Evolutionary conservation across 2,888 invertebrate species (phyloP).

Genomic region (Zaprionus obscuricornis): DNA sequence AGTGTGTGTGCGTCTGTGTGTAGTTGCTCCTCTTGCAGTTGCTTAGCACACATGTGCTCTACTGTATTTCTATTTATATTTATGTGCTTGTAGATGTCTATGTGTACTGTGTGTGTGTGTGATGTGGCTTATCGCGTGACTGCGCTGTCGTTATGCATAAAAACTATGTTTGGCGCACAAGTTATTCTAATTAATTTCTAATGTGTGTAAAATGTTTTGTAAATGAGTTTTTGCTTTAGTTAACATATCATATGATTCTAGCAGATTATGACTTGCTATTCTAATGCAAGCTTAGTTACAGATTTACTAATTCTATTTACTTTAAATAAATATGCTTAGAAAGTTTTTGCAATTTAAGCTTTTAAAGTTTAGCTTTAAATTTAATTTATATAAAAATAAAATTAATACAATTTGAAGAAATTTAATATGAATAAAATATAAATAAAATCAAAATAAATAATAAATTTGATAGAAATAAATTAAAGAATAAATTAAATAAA

Average conservation of each 20-base stretch:
- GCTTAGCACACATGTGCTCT: constrained; percentile 2
- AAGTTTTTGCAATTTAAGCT: too few relatives aligned
- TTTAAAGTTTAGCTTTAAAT: too few relatives aligned
- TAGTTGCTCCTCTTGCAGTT: constrained; percentile 29
- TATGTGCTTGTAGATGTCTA: constrained; percentile 5
- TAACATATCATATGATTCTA: constrained; percentile 15
- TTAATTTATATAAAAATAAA: too few relatives aligned
- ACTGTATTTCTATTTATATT: not conserved
- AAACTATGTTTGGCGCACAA: constrained; percentile 56
- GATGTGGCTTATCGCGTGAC: constrained; percentile 57
- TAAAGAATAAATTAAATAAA: too few relatives aligned
- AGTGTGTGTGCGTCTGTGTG: too few relatives aligned
- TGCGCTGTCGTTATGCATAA: constrained; percentile 64
- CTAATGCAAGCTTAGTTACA: constrained; percentile 7
- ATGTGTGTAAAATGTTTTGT: constrained; percentile 68
- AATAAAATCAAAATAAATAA: too few relatives aligned
- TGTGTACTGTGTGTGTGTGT: constrained; percentile 13
- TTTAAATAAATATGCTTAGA: too few relatives aligned
- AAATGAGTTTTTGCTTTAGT: constrained; percentile 52
- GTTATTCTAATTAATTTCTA: constrained; percentile 74
- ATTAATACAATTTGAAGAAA: too few relatives aligned
- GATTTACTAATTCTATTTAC: too few relatives aligned
- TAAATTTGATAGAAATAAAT: too few relatives aligned
- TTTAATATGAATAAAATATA: too few relatives aligned
- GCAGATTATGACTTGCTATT: constrained; percentile 7